Conservation (phyloP, 1,140 invertebrate genomes). For the Danaus melanippus region DNA sequence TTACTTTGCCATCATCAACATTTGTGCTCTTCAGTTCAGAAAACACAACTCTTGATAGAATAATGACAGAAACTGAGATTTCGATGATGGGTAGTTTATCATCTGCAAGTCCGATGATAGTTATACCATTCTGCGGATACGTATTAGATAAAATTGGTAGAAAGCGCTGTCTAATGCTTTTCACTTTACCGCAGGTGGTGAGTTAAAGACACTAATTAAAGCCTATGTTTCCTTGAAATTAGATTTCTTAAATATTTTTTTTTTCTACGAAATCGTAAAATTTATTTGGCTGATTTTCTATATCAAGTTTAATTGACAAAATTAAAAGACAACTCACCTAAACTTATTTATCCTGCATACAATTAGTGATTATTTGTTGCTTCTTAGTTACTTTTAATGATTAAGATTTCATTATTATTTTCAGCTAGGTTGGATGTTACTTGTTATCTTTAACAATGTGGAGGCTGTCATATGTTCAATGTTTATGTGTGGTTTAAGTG, state of each 20-base stretch:
- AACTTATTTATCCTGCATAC: no score
- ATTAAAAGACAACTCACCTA: no score
- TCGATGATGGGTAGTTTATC: slow-evolving; percentile 36
- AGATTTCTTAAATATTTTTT: no score
- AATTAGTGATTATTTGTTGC: no score
- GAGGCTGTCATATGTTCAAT: slow-evolving; percentile 33
- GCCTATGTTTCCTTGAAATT: no score
- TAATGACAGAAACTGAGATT: slow-evolving; percentile 33
- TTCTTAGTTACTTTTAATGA: no score
- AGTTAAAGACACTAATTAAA: slow-evolving; percentile 7
- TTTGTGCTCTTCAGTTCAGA: slow-evolving; percentile 34
- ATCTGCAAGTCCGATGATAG: slow-evolving; percentile 31
- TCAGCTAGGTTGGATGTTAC: slow-evolving; percentile 35
- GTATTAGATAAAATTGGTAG: slow-evolving; percentile 33
- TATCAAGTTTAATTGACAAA: no score
- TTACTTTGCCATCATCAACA: slow-evolving; percentile 38
- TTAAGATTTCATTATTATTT: neutral
- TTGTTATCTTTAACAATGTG: slow-evolving; percentile 27
- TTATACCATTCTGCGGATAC: slow-evolving; percentile 26
- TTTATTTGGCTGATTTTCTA: no score
- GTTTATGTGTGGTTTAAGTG: slow-evolving; percentile 37
- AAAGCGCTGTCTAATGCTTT: slow-evolving; percentile 30
- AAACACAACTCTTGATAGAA: slow-evolving; percentile 35
- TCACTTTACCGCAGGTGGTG: slow-evolving; percentile 28
- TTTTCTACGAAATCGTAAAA: no score